Percentiles rank a stretch among this genome's conserved stretches.
Evolutionary conservation across 2,888 invertebrate genomes (phyloP).

Genomic region (Halocaridina rubra): DNA sequence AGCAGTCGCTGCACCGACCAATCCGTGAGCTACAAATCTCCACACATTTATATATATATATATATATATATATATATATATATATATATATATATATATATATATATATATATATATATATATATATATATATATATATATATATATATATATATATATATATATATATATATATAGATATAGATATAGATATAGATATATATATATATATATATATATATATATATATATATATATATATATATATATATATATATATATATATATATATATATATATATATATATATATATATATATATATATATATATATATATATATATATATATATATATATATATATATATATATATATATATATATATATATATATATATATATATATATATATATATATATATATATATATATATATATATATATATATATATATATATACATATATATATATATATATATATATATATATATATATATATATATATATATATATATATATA

Average conservation of each 20-base stretch:
- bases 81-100: background rate
- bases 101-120: background rate
- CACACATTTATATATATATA: background rate
- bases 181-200: background rate
- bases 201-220: background rate
- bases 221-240: background rate
- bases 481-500: constrained; percentile 14
- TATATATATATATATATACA: background rate
- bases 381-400: too few relatives aligned
- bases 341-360: background rate
- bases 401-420: background rate
- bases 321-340: background rate
- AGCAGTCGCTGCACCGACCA: too few relatives aligned
- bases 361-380: too few relatives aligned
- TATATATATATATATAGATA: background rate
- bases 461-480: background rate
- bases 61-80: background rate
- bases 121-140: background rate
- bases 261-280: background rate
- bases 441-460: background rate
- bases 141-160: background rate
- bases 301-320: background rate
- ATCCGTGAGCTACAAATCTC: too few relatives aligned
- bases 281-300: background rate
- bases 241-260: background rate